Percentiles rank a stretch among this genome's conserved stretches.
These are phyloP conservation scores for Panagrolaimus sp. DNA, from an alignment of 1,140 invertebrate species.

Conservation along the genomic window DNA sequence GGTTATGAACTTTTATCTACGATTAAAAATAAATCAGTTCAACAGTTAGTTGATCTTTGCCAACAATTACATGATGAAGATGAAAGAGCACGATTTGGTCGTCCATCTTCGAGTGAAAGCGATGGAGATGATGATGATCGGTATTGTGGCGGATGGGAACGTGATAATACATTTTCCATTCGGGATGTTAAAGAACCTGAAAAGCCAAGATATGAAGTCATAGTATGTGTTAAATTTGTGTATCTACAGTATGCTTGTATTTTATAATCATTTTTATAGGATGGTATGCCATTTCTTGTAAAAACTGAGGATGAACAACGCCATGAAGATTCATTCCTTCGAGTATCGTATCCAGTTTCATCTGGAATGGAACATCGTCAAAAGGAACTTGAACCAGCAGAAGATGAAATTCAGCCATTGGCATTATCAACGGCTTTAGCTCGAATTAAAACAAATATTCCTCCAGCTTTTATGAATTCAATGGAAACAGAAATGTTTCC, in stretches of 20 bases:
- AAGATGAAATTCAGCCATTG: neutral
- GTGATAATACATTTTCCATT: neutral
- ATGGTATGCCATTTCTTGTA: slow-evolving; percentile 7
- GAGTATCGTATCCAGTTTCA: neutral
- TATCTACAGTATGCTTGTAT: too few species aligned
- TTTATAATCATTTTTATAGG: neutral
- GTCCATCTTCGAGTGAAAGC: neutral
- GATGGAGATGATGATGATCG: neutral
- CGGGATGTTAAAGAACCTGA: neutral
- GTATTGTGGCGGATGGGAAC: neutral
- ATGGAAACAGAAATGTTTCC: neutral
- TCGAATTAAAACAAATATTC: slow-evolving; percentile 8
- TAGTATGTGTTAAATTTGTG: too few species aligned
- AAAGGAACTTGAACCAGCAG: neutral
- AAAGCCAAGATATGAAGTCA: neutral
- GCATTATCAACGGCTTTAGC: neutral
- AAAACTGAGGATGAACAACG: neutral
- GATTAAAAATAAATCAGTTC: neutral
- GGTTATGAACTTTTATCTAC: slow-evolving; percentile 12
- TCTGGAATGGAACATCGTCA: slow-evolving; percentile 6
- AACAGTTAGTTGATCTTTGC: slow-evolving; percentile 10
- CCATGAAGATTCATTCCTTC: neutral
- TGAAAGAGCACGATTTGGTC: slow-evolving; percentile 6
- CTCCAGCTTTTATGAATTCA: neutral
- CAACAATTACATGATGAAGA: slow-evolving; percentile 9